Evolutionary conservation across 2,113 vertebrate genomes (phyloP), one percentile per base, ranked within the genome.

Genomic region (Emydura subglobosa): DNA sequence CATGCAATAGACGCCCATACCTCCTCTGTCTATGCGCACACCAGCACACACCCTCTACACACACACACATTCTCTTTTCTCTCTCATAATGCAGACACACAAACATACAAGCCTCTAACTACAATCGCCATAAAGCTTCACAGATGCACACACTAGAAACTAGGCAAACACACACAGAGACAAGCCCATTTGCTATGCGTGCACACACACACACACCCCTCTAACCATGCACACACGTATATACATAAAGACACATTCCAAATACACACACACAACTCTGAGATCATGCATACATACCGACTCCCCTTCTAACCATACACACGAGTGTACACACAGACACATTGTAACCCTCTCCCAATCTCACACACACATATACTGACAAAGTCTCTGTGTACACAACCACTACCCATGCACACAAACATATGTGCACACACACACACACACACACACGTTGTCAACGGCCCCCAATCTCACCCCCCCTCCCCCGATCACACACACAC

Each of bases 1-100:
- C 1, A 0, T 0, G 5, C 39, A 25, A 19, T 10, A 44, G 65
- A n/a, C 17, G 7, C 34, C n/a, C 65, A 72, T 7, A 5, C 19
- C 31, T 34, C n/a, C 16, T 42, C 19, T 47, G 74, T 25, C 22
- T 24, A 44, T 47, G 13, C 22, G 5, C 10, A 27, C 42, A 7
- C 42, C 22, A 6, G 39, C 25, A 76, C 22, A 76, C 13, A 27
- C 39, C 10, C n/a, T 10, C 22, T n/a, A 11, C 29, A 29, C 57
- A 25, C 57, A 50, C 13, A 50, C 25, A 7, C 24, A 29, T 57
- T 22, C 11, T 59, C 12, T 59, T 47, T 6, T 47, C 47, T 47
- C 8, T 5, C 47, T 47, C 21, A 55, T 55, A 11, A 55, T 55
- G 24, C 24, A 55, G 17, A 55, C 16, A 55, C 8, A 21, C 19